Conservation (phyloP, 2,797 vertebrate genomes). For the Chanos chanos region DNA sequence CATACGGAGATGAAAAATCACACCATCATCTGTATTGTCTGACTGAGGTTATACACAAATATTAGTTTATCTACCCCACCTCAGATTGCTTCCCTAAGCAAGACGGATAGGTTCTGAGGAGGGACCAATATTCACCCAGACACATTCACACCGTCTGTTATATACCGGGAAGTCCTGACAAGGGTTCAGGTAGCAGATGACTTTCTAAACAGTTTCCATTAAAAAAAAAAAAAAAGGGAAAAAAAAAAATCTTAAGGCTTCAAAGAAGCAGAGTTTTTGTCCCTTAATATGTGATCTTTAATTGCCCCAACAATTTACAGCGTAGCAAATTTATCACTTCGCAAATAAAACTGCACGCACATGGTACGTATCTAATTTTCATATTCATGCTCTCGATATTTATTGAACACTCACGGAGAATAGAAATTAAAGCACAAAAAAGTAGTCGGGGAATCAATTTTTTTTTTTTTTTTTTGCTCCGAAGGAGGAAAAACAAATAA, state of each 20-base stretch:
- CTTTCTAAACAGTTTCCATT: constrained; percentile 18
- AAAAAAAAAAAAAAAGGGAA: constrained; percentile 31
- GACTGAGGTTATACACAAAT: constrained; percentile 98
- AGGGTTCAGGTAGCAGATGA: constrained; percentile 70
- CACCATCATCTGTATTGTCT: constrained; percentile 98
- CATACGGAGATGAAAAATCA: constrained; percentile 99
- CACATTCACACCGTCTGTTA: constrained; percentile 93
- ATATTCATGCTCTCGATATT: constrained; percentile 62
- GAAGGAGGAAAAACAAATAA: constrained; percentile 48
- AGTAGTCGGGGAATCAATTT: constrained; percentile 70
- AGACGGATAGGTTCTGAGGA: constrained; percentile 93
- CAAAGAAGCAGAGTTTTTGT: constrained; percentile 57
- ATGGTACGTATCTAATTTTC: constrained; percentile 61
- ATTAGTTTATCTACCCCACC: constrained; percentile 98
- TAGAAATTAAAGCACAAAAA: constrained; percentile 72
- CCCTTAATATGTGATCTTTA: constrained; percentile 61
- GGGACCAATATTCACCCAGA: constrained; percentile 93
- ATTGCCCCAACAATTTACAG: constrained; percentile 68
- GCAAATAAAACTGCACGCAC: constrained; percentile 54
- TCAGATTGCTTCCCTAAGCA: constrained; percentile 93
- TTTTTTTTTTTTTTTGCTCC: too few relatives aligned
- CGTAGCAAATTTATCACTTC: constrained; percentile 61
- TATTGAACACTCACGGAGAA: constrained; percentile 65
- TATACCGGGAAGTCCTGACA: constrained; percentile 76
- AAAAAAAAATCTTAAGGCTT: constrained; percentile 60